These are phyloP conservation scores for Sebastes trivittatus DNA, from an alignment of 2,797 vertebrate genomes.

Conservation along the genomic window DNA sequence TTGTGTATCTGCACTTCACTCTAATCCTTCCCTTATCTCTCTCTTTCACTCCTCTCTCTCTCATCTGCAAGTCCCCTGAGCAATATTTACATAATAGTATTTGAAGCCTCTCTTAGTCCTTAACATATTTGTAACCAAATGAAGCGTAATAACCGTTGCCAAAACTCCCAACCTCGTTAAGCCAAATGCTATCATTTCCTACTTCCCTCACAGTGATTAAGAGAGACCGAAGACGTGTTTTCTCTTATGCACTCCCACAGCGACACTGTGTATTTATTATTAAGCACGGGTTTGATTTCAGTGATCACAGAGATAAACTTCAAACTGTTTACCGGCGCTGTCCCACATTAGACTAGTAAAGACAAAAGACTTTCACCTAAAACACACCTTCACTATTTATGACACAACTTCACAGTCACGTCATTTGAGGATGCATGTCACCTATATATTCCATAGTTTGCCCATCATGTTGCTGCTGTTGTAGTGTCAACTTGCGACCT, in stretches of 20 bases:
- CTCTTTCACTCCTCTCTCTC: constrained; percentile 41
- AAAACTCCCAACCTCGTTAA: constrained; percentile 30
- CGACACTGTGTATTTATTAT: constrained; percentile 11
- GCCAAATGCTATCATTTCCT: constrained; percentile 34
- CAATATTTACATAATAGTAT: constrained; percentile 65
- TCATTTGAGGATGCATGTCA: constrained; percentile 19
- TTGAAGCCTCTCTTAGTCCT: constrained; percentile 42
- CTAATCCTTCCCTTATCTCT: constrained; percentile 62
- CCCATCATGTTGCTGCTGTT: constrained; percentile 9
- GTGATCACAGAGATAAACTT: constrained; percentile 11
- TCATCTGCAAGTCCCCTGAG: constrained; percentile 34
- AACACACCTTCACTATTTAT: neutral
- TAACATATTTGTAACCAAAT: constrained; percentile 58
- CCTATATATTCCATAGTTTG: neutral
- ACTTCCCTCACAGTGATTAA: constrained; percentile 31
- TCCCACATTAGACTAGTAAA: constrained; percentile 1
- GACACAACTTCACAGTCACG: neutral
- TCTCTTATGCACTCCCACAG: neutral
- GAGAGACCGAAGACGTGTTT: constrained; percentile 25
- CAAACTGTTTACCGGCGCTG: neutral
- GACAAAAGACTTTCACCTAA: neutral
- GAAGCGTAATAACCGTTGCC: constrained; percentile 39
- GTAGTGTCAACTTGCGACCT: neutral
- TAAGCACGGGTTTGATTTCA: constrained; percentile 28
- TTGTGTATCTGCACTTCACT: constrained; percentile 57